Evolutionary conservation across 2,113 vertebrate species (phyloP).

Genomic region (Scatophagus argus): DNA sequence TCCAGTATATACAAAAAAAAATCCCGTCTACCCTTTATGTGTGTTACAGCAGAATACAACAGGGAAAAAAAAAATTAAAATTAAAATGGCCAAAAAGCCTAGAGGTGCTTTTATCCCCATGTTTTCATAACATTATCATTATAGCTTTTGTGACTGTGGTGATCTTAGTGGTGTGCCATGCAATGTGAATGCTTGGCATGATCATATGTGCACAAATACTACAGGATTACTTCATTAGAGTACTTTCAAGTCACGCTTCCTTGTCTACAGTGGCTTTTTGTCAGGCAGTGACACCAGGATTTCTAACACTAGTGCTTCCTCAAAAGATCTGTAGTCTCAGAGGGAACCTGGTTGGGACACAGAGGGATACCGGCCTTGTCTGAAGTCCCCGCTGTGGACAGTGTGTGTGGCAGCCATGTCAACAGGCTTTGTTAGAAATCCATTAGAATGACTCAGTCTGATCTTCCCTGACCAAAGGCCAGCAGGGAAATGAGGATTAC

Average conservation of each 20-base stretch:
- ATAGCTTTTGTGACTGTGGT: constrained; percentile 37
- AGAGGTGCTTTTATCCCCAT: constrained; percentile 30
- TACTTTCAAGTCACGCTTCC: constrained; percentile 13
- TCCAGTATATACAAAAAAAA: constrained; percentile 83
- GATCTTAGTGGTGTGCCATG: constrained; percentile 23
- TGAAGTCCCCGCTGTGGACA: constrained; percentile 6
- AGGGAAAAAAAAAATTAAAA: not conserved
- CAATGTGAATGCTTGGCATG: constrained; percentile 17
- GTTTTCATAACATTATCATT: constrained; percentile 7
- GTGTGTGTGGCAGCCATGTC: constrained; percentile 14
- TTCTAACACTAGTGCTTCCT: not conserved
- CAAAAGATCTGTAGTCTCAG: not conserved
- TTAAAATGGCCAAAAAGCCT: constrained; percentile 55
- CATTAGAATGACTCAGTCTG: constrained; percentile 8
- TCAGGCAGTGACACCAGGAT: not conserved
- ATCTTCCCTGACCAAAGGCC: not conserved
- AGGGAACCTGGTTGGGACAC: constrained; percentile 4
- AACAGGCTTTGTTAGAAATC: constrained; percentile 19
- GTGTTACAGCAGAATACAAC: constrained; percentile 70
- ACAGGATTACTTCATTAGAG: constrained; percentile 11
- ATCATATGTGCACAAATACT: constrained; percentile 35
- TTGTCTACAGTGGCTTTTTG: constrained; percentile 25
- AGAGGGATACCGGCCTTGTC: not conserved
- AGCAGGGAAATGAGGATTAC: constrained; percentile 38
- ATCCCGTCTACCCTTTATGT: constrained; percentile 63